Evolutionary conservation across 2,113 vertebrate species (phyloP).

Genomic region (Scytalopus superciliaris): DNA sequence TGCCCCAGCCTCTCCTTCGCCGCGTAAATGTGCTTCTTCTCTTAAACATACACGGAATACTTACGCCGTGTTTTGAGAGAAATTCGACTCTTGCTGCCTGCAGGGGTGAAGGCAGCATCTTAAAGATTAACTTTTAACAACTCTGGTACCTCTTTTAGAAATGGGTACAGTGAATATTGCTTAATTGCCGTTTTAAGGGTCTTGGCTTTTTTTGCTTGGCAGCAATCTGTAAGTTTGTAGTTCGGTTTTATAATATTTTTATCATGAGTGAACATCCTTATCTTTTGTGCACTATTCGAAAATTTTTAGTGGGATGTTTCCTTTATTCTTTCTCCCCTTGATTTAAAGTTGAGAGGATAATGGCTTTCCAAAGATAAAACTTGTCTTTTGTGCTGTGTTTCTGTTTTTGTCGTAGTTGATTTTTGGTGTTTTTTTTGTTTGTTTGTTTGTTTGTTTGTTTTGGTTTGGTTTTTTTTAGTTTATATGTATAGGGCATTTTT

Average conservation of each 20-base stretch:
- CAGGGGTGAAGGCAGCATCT: neutral
- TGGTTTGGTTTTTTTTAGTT: neutral
- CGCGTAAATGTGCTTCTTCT: neutral
- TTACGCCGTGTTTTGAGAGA: neutral
- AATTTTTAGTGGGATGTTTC: neutral
- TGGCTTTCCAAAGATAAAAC: neutral
- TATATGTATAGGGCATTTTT: neutral
- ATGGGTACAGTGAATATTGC: neutral
- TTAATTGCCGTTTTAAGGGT: neutral
- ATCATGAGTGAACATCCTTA: neutral
- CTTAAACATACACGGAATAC: neutral
- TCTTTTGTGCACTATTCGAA: neutral
- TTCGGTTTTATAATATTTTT: neutral
- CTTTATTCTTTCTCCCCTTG: neutral
- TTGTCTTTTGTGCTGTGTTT: neutral
- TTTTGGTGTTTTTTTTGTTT: neutral
- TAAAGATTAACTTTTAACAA: neutral
- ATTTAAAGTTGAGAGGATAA: neutral
- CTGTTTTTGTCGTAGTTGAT: neutral
- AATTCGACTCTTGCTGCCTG: neutral
- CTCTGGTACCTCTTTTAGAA: neutral
- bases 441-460: too few species aligned
- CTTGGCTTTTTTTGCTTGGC: neutral
- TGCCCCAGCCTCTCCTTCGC: neutral
- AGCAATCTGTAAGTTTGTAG: neutral